phyloP scores from a whole-genome alignment of 53 echinoderm and acorn worm genomes.

The Echinarachnius parma region DNA sequence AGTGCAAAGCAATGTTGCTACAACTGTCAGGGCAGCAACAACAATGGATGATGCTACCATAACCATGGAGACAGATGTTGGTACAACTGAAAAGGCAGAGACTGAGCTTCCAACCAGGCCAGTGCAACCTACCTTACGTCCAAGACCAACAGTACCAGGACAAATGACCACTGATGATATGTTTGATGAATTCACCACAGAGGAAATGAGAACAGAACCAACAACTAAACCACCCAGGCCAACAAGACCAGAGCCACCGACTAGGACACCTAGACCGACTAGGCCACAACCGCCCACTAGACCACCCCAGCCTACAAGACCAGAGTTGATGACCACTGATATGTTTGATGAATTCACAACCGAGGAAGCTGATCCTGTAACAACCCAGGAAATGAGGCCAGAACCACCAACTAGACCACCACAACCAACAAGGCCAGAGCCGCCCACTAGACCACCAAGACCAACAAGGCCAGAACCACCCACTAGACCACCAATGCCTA shows the following conservation, averaged over 20 bases:
- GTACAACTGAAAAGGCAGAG: not conserved
- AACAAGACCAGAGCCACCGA: conserved; percentile 7
- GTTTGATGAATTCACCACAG: not conserved
- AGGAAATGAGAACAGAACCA: not conserved
- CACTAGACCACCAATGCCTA: not conserved
- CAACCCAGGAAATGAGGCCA: conserved; percentile 1
- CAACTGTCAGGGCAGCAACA: conserved; percentile 13
- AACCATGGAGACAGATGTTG: not conserved
- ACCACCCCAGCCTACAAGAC: not conserved
- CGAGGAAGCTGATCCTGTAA: not conserved
- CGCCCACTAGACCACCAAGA: not conserved
- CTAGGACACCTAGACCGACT: not conserved
- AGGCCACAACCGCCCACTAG: not conserved
- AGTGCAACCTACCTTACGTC: not conserved
- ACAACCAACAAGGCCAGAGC: not conserved
- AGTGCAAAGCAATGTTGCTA: conserved; percentile 12
- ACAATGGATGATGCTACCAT: not conserved
- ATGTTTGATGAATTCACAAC: not conserved
- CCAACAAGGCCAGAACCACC: conserved; percentile 24
- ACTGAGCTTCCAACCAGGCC: no score
- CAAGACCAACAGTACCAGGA: not conserved
- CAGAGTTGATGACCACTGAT: not conserved
- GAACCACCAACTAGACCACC: not conserved
- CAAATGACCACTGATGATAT: not conserved
- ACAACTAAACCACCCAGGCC: no score